Evolutionary conservation across 35 echinoderm and acorn worm genomes (phyloP).

Genomic region (Hemicentrotus pulcherrimus): DNA sequence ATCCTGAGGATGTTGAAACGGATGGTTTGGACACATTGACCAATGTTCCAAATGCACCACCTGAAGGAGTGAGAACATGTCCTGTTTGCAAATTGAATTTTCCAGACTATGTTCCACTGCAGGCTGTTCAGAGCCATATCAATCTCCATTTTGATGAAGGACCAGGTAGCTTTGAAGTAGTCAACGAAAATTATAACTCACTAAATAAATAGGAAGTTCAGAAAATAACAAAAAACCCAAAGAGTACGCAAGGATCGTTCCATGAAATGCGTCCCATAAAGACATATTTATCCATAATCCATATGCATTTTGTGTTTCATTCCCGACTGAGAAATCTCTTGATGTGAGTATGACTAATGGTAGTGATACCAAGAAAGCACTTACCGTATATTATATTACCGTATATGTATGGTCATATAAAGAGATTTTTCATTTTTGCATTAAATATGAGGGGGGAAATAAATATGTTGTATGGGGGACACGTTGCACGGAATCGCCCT

Average conservation of each 20-base stretch:
- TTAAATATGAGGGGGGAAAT: no score
- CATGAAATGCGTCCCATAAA: no score
- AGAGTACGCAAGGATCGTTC: no score
- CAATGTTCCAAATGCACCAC: background rate
- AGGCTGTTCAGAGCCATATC: slow-evolving; percentile 1
- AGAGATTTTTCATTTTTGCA: no score
- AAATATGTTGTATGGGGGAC: no score
- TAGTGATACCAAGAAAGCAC: no score
- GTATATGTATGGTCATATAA: no score
- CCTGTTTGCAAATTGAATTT: background rate
- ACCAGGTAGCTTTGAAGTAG: slow-evolving; percentile 12
- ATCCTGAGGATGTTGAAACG: background rate
- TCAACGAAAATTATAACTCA: background rate
- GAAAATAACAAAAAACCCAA: background rate
- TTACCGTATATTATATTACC: no score
- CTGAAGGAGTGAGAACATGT: background rate
- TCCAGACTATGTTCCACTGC: slow-evolving; percentile 24
- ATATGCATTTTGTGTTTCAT: background rate
- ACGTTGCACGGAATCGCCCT: no score
- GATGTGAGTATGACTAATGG: no score
- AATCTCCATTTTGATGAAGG: slow-evolving; percentile 27
- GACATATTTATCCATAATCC: no score
- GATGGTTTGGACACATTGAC: background rate
- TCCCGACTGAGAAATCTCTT: no score
- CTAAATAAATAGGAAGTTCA: background rate